Evolutionary conservation across 2,888 invertebrate genomes (phyloP).

Genomic region (Trachelus iudaicus): DNA sequence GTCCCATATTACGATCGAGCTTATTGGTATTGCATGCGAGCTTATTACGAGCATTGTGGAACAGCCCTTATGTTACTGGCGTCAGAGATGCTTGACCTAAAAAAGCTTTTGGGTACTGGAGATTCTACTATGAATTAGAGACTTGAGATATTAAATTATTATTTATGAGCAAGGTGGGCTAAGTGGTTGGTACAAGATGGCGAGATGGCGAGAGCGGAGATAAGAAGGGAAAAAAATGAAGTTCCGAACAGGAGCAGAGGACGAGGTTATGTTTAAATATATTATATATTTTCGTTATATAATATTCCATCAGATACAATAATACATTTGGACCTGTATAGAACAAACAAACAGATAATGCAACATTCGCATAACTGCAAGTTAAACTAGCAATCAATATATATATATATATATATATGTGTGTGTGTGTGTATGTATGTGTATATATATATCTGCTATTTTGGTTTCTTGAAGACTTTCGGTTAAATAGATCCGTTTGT

Average conservation of each 20-base stretch:
- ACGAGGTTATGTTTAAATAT: constrained; percentile 33
- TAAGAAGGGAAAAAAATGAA: background rate
- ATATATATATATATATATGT: constrained; percentile 43
- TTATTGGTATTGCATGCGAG: background rate
- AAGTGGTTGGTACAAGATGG: background rate
- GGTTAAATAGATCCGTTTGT: constrained; percentile 47
- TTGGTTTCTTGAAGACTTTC: constrained; percentile 55
- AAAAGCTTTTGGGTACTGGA: constrained; percentile 5
- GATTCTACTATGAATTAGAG: background rate
- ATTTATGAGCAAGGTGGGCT: background rate
- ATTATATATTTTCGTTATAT: constrained; percentile 51
- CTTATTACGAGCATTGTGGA: constrained; percentile 27
- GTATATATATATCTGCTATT: constrained; percentile 29
- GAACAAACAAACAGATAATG: constrained; percentile 61
- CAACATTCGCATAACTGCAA: constrained; percentile 56
- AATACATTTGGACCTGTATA: constrained; percentile 60
- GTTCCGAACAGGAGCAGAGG: background rate
- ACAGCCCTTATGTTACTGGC: constrained; percentile 50
- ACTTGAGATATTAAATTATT: background rate
- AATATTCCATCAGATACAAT: constrained; percentile 60
- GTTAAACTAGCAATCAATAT: constrained; percentile 53
- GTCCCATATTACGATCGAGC: background rate
- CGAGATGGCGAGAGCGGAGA: background rate
- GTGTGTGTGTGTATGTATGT: constrained; percentile 26
- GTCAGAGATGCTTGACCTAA: constrained; percentile 49